A percentile compares a stretch with the other conserved stretches of the same genome.
phyloP scores from a whole-genome alignment of 2,797 vertebrate genomes.

The Sternotherus odoratus region DNA sequence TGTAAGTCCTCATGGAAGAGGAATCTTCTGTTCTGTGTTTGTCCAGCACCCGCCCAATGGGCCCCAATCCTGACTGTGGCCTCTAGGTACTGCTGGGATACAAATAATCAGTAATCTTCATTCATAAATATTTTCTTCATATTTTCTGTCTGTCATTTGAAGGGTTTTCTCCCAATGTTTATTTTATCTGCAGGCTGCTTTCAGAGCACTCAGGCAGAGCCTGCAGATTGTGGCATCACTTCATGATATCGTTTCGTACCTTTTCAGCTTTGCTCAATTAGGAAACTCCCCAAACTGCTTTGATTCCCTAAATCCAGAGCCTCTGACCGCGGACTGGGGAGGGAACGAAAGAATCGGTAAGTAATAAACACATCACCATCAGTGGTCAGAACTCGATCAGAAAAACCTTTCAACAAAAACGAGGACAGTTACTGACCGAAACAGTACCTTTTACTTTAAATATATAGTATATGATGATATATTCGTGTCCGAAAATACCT shows the following conservation, averaged over 20 bases:
- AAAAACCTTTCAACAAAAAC: background rate
- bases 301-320: slow-evolving; percentile 60
- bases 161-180: background rate
- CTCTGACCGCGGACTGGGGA: slow-evolving; percentile 78
- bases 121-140: background rate
- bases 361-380: slow-evolving; percentile 9
- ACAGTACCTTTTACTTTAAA: background rate
- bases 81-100: background rate
- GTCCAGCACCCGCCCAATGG: background rate
- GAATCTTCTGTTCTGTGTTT: background rate
- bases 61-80: background rate
- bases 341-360: slow-evolving; percentile 79
- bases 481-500: background rate
- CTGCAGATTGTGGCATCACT: slow-evolving; percentile 79
- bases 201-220: slow-evolving; percentile 74
- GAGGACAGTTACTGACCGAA: background rate
- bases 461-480: background rate
- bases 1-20: background rate
- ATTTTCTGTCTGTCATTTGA: background rate
- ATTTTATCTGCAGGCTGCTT: slow-evolving; percentile 72
- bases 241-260: slow-evolving; percentile 79
- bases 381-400: background rate
- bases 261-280: slow-evolving; percentile 83
- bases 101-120: background rate
- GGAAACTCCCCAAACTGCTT: slow-evolving; percentile 70